phyloP scores from a whole-genome alignment of 2,888 invertebrate genomes.

The Limnephilus auricula region DNA sequence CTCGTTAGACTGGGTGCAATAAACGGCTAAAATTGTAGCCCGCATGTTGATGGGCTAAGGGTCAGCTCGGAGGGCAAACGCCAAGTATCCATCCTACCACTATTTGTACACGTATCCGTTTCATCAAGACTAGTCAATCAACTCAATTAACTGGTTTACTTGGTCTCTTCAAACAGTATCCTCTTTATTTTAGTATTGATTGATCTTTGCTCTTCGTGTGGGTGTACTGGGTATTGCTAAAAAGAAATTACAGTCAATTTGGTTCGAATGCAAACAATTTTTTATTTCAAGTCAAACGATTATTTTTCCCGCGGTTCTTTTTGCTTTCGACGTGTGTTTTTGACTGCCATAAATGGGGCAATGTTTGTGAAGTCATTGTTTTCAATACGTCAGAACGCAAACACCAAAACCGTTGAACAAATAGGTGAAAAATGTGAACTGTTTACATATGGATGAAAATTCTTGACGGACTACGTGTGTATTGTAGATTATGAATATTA shows the following conservation, averaged over 20 bases:
- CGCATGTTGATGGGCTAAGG: neutral
- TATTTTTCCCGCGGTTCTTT: neutral
- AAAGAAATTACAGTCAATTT: neutral
- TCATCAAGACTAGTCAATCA: neutral
- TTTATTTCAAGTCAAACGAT: neutral
- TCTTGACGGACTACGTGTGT: slow-evolving; percentile 6
- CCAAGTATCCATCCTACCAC: neutral
- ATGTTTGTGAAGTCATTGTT: neutral
- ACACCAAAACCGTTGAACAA: slow-evolving; percentile 14
- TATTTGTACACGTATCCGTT: neutral
- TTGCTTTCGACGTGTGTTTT: neutral
- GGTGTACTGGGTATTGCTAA: neutral
- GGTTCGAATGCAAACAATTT: neutral
- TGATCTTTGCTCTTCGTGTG: neutral
- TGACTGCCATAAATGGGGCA: neutral
- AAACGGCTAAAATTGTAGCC: neutral
- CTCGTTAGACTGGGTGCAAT: slow-evolving; percentile 31
- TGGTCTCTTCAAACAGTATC: neutral
- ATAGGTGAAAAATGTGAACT: slow-evolving; percentile 24
- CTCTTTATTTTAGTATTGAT: neutral
- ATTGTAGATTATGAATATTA: neutral
- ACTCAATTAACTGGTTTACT: neutral
- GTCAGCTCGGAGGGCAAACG: neutral
- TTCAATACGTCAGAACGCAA: slow-evolving; percentile 6
- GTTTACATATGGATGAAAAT: slow-evolving; percentile 10